Evolutionary conservation across 2,797 vertebrate species (phyloP), one percentile per base, ranked within the genome.

Genomic region (Catamblyrhynchus diadema): DNA sequence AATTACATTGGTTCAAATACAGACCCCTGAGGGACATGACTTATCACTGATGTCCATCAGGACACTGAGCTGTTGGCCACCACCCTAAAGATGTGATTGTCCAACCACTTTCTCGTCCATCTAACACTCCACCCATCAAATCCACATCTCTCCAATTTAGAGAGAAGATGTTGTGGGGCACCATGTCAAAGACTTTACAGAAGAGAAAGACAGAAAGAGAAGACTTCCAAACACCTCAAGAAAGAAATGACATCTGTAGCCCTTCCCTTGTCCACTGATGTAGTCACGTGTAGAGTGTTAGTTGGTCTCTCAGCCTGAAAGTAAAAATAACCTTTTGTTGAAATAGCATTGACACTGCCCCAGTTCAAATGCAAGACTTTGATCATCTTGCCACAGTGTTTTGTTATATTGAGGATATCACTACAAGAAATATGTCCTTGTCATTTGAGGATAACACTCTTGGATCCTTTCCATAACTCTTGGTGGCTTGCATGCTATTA

Each of bases 401-500:
- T 81, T 66, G 44, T 85, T 85, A 56, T 53, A 24, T 25, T 85
- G 48, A 80, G 53, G 22, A 47, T 64, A 62, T 81, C 8, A 50
- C 81, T 94, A 39, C 2, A 9, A 83, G 81, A 96, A 94, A 30
- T 45, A 67, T 28, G 27, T 78, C 45, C 60, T 92, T 95, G 94
- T 95, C 81, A 94, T 81, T 78, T 93, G 79, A 92, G 91, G 89
- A 91, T 83, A 93, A 83, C 66, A 54, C 41, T 91, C 61, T 81
- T 94, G 95, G 93, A 94, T 90, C n/a, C 42, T 65, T 85, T 94
- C 91, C 96, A 93, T 90, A 71, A 81, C 45, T 83, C 45, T 86
- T 86, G n/a, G 59, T 94, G 44, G 47, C 59, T 94, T 86, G 47
- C 24, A 30, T 53, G 74, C 56, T 92, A 21, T 81, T 88, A 72